phyloP scores from a whole-genome alignment of 92 coral and sea anemone genomes.

The Bergia sp. region DNA sequence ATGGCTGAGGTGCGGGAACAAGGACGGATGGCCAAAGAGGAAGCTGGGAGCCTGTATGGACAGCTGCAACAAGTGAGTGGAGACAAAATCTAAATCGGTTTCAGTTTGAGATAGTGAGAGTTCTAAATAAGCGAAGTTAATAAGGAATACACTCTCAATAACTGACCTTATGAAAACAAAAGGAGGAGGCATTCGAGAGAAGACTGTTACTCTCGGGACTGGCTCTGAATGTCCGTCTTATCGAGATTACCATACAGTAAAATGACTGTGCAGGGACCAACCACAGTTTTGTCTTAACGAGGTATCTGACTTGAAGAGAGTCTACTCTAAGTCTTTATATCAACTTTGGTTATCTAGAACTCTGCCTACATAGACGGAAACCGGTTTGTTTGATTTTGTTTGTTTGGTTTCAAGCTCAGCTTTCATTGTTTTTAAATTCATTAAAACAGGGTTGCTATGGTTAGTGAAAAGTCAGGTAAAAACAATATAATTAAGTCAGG shows the following conservation, averaged over 20 bases:
- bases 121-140: neutral
- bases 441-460: no score
- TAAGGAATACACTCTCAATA: no score
- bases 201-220: no score
- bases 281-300: no score
- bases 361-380: no score
- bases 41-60: conserved; percentile 80
- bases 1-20: conserved; percentile 83
- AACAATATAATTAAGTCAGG: no score
- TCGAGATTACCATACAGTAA: neutral
- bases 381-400: no score
- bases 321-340: no score
- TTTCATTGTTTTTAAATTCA: neutral
- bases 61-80: conserved; percentile 86
- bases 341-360: no score
- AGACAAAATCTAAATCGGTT: no score
- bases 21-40: conserved; percentile 82
- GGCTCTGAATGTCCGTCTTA: neutral
- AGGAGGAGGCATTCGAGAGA: neutral
- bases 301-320: neutral
- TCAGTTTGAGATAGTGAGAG: neutral
- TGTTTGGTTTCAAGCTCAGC: neutral
- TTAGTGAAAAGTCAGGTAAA: no score
- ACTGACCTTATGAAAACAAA: no score
- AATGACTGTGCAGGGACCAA: neutral